These are phyloP conservation scores for Nothobranchius kuhntae DNA, from an alignment of 2,113 vertebrate species.

Conservation along the genomic window DNA sequence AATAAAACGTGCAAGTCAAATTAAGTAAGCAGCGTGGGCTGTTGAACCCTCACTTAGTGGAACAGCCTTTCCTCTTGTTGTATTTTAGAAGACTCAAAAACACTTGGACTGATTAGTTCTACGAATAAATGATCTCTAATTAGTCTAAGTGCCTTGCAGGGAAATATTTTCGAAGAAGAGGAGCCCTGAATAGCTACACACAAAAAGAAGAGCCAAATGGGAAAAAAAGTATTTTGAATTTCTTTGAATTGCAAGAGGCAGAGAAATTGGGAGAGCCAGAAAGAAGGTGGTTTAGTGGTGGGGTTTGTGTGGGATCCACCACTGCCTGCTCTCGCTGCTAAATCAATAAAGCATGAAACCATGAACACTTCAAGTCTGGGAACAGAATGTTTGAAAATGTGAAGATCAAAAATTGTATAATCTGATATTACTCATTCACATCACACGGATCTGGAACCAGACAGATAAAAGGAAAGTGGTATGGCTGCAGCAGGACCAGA, in stretches of 20 bases:
- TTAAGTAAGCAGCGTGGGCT: constrained; percentile 52
- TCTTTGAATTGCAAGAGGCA: constrained; percentile 21
- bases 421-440: constrained; percentile 8
- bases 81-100: constrained; percentile 46
- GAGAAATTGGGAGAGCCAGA: neutral
- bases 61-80: constrained; percentile 16
- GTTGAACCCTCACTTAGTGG: constrained; percentile 36
- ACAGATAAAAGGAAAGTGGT: neutral
- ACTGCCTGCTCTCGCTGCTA: constrained; percentile 17
- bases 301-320: constrained; percentile 3
- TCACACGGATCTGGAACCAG: constrained; percentile 3
- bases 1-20: constrained; percentile 56
- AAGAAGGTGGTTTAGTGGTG: constrained; percentile 6
- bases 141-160: constrained; percentile 74
- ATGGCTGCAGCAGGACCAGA: neutral
- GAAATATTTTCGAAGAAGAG: constrained; percentile 65
- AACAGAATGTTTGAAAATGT: constrained; percentile 21
- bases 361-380: constrained; percentile 17
- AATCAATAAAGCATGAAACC: constrained; percentile 35
- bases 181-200: constrained; percentile 27
- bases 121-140: constrained; percentile 55
- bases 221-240: constrained; percentile 17
- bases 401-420: constrained; percentile 10
- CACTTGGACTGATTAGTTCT: constrained; percentile 75
- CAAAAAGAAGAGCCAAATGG: neutral